These are phyloP conservation scores for Fulica atra DNA, from an alignment of 2,113 vertebrate species.

Conservation along the genomic window DNA sequence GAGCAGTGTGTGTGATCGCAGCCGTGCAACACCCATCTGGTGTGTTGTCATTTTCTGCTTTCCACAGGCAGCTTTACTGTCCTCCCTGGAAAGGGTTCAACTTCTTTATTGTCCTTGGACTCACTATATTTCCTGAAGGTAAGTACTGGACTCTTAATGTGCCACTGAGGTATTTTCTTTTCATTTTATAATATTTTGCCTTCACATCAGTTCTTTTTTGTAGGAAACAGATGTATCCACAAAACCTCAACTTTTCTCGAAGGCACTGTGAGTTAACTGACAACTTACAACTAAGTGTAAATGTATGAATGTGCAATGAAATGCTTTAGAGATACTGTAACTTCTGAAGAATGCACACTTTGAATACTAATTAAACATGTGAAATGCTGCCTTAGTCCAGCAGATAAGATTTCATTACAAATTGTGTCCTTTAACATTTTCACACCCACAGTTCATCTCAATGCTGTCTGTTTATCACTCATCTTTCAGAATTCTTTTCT, in stretches of 20 bases:
- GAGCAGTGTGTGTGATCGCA: not conserved
- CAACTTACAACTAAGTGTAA: not conserved
- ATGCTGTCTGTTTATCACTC: not conserved
- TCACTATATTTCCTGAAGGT: not conserved
- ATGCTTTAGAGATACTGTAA: not conserved
- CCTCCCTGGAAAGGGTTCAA: not conserved
- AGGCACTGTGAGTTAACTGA: not conserved
- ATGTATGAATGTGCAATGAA: not conserved
- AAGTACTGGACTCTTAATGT: not conserved
- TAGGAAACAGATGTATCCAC: not conserved
- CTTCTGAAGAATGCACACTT: not conserved
- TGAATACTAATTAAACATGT: not conserved
- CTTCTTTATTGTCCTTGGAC: not conserved
- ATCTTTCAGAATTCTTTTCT: not conserved
- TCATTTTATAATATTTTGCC: not conserved
- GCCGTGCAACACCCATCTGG: not conserved
- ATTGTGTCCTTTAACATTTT: not conserved
- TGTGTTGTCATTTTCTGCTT: not conserved
- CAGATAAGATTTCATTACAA: not conserved
- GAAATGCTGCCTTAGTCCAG: not conserved
- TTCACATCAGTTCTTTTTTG: not conserved
- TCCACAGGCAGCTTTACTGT: not conserved
- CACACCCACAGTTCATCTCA: not conserved
- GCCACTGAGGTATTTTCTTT: not conserved
- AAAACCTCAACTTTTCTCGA: not conserved